These are phyloP conservation scores for Sphaeridia pumilis DNA, from an alignment of 2,888 invertebrate species.

Conservation along the genomic window DNA sequence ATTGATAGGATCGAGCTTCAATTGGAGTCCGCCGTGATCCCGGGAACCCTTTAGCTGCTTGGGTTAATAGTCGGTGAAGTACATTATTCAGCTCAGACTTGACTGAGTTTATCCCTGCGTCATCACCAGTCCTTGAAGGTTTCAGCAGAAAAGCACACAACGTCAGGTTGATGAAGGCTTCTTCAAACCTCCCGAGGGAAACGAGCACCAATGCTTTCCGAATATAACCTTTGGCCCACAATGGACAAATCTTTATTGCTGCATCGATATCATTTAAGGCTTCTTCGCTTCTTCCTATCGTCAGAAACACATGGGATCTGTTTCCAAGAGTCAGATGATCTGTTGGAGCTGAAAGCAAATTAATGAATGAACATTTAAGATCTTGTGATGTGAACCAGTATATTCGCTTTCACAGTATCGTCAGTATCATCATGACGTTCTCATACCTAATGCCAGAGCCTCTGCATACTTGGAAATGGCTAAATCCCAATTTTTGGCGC, in stretches of 20 bases:
- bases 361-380: no score
- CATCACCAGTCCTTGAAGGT: constrained; percentile 11
- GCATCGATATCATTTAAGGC: constrained; percentile 55
- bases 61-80: constrained; percentile 24
- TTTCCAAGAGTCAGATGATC: constrained; percentile 53
- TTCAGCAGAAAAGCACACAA: constrained; percentile 46
- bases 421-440: no score
- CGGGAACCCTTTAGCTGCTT: constrained; percentile 16
- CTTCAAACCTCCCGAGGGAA: constrained; percentile 47
- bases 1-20: constrained; percentile 3
- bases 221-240: constrained; percentile 55
- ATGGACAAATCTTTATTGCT: constrained; percentile 50
- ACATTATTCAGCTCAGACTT: constrained; percentile 35
- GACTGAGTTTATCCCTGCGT: constrained; percentile 43
- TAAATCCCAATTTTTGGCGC: constrained; percentile 42
- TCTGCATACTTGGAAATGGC: constrained; percentile 47
- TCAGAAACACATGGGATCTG: constrained; percentile 51
- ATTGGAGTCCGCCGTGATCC: neutral
- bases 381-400: no score
- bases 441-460: constrained; percentile 46
- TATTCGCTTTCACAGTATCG: neutral
- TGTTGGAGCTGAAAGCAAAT: constrained; percentile 52
- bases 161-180: constrained; percentile 48
- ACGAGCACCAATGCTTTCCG: constrained; percentile 47
- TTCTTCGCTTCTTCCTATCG: constrained; percentile 49